A percentile compares a stretch with the other conserved stretches of the same genome.
These are phyloP conservation scores for Synanthedon myopaeformis DNA, from an alignment of 2,888 invertebrate genomes.

Conservation along the genomic window DNA sequence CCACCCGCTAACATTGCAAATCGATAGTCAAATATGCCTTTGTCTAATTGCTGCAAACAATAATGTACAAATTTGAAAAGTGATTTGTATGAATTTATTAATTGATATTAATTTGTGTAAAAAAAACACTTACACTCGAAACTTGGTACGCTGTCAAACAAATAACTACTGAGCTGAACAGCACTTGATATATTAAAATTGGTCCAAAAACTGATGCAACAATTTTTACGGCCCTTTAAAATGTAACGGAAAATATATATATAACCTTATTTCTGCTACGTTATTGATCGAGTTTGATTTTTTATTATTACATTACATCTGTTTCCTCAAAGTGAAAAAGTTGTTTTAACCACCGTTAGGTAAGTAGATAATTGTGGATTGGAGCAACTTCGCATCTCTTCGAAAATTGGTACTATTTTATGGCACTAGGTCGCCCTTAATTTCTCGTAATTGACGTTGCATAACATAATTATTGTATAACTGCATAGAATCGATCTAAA, in stretches of 20 bases:
- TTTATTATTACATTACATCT: no score
- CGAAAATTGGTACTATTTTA: no score
- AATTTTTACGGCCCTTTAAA: conserved; percentile 26
- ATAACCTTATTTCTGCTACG: background rate
- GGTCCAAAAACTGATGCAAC: conserved; percentile 35
- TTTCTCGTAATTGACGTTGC: no score
- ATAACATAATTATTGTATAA: no score
- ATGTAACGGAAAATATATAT: background rate
- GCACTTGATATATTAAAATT: conserved; percentile 36
- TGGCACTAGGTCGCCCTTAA: no score
- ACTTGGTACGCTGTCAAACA: conserved; percentile 40
- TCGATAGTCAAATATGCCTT: conserved; percentile 31
- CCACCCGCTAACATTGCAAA: conserved; percentile 24
- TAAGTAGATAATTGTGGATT: no score
- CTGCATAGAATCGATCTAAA: no score
- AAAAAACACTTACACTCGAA: conserved; percentile 26
- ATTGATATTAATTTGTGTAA: no score
- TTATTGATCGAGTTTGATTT: background rate
- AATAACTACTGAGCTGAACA: conserved; percentile 27
- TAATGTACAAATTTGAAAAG: background rate
- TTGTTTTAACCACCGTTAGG: no score
- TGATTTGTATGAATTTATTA: no score
- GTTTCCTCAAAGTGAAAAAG: no score
- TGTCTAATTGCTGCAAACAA: conserved; percentile 29
- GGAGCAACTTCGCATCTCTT: no score